Base-by-base conservation (phyloP, 37 sponge, comb jelly and placozoan species). In the Agelas oroides region DNA sequence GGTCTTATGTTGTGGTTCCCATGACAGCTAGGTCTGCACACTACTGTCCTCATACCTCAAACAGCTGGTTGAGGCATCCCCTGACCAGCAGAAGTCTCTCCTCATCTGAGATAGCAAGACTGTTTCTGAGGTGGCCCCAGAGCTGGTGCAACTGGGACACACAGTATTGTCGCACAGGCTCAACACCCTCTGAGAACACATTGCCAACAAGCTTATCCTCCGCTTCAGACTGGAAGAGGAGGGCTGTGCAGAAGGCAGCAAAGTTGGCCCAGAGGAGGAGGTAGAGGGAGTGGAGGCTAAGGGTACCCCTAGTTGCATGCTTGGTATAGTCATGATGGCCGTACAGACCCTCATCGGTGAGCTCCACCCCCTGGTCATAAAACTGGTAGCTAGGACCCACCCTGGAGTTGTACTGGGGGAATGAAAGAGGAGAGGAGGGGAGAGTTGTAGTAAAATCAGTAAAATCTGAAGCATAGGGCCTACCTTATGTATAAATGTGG, bases 211-310 rank as follows among this genome's bases (percentile, higher is more conserved):
- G 15, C 33, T 65, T 74, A n/a, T 90, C 62, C 37, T 82, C 53
- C 2, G 94, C 94, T 5, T 59, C 63, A 1, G 82, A 75, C 55
- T 96, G 88, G n/a, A 87, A 85, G 23, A 96, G 66, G 32, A 93
- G 87, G 12, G 85, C 72, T 1, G 93, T 77, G 59, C 88, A 91
- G 84, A 96, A 81, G 20, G 84, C 81, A 20, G 91, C 89, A 74
- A 88, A 90, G 78, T 84, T 93, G 60, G 81, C 59, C 93, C 94
- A 93, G 69, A 86, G 55, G 69, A 96, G 58, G 53, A 93, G 87
- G 65, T 93, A 96, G 76, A 84, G 82, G 23, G 97, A 96, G 59
- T 93, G 97, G 17, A 96, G 89, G 41, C 80, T 92, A 71, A 85
- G 76, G 25, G 84, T 87, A 36, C 89, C 92, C n/a, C 95, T 53